These are phyloP conservation scores for Trinorchestia longiramus DNA, from an alignment of 1,140 invertebrate genomes.

Conservation along the genomic window DNA sequence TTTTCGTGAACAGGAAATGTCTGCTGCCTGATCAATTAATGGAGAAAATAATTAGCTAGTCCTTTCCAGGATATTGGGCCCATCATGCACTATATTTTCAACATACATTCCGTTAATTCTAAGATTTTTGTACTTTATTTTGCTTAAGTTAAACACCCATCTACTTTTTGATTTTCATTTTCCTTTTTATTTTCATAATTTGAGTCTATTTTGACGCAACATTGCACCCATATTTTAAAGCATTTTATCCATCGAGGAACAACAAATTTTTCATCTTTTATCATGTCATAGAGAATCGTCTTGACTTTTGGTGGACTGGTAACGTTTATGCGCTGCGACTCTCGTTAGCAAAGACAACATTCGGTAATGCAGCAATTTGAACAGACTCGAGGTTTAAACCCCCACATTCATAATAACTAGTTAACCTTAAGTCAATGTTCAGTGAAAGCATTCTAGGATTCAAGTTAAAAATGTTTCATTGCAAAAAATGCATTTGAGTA, in stretches of 20 bases:
- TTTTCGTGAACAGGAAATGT: too few relatives aligned
- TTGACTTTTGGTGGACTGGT: neutral
- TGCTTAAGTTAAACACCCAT: conserved; percentile 6
- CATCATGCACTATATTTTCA: neutral
- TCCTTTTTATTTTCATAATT: neutral
- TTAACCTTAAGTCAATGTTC: neutral
- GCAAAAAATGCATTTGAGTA: neutral
- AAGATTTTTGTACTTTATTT: conserved; percentile 44
- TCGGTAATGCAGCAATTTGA: neutral
- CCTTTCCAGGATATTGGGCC: neutral
- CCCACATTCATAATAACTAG: too few relatives aligned
- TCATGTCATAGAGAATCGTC: neutral
- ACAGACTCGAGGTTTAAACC: too few relatives aligned
- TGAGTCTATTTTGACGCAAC: neutral
- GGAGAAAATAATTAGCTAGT: neutral
- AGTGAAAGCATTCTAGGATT: neutral
- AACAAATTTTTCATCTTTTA: neutral
- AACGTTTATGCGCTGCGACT: neutral
- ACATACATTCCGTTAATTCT: conserved; percentile 3
- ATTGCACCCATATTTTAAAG: neutral
- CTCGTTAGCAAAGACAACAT: neutral
- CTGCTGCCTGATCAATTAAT: neutral
- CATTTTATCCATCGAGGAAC: neutral
- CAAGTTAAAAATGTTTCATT: neutral
- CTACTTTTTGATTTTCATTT: conserved; percentile 38